These are phyloP conservation scores for Helarctos malayanus DNA, from an alignment of 2,797 vertebrate genomes.

Conservation along the genomic window DNA sequence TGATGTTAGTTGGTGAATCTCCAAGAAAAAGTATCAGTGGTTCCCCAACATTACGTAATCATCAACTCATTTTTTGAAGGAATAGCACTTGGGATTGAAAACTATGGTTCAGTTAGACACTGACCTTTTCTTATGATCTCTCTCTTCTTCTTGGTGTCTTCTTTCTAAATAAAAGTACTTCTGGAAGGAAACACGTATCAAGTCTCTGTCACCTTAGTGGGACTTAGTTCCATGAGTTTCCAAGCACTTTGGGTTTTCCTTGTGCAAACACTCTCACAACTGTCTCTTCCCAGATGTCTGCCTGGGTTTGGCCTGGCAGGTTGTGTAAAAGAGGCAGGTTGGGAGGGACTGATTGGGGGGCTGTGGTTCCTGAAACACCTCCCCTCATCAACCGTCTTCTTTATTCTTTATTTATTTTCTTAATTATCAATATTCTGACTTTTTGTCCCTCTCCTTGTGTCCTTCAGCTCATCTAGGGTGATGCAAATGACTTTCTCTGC, in stretches of 20 bases:
- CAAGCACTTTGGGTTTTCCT: background rate
- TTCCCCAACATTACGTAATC: too few species aligned
- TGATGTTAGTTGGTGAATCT: background rate
- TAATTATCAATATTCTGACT: background rate
- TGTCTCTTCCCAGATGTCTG: background rate
- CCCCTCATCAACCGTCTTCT: background rate
- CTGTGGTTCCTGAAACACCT: background rate
- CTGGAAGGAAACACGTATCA: slow-evolving; percentile 13
- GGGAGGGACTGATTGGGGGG: background rate
- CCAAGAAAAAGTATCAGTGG: background rate
- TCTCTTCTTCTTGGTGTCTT: background rate
- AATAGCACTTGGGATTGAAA: background rate
- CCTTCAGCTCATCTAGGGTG: background rate
- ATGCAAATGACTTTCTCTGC: background rate
- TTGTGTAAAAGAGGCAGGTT: background rate
- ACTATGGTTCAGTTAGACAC: background rate
- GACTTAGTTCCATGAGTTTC: background rate
- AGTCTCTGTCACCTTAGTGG: background rate
- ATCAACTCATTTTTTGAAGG: background rate
- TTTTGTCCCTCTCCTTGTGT: background rate
- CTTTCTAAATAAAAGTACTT: slow-evolving; percentile 49
- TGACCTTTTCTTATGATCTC: background rate
- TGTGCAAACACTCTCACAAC: background rate
- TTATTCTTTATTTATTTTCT: background rate
- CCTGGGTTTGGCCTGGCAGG: background rate